phyloP scores from a whole-genome alignment of 2,797 vertebrate species.

The Odontamblyopus rebecca region DNA sequence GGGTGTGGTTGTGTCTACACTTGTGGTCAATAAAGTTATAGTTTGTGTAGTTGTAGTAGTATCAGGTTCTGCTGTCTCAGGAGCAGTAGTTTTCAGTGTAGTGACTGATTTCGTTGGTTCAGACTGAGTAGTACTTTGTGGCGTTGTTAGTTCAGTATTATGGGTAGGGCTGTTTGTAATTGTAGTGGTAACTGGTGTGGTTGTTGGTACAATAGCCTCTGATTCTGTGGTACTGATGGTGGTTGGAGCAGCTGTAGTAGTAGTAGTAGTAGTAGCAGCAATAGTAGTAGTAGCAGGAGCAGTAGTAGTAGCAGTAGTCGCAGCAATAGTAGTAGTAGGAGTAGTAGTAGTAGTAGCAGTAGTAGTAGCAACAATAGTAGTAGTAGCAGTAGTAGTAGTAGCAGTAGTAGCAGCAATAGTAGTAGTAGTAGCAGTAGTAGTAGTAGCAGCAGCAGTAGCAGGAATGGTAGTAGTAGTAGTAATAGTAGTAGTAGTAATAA shows the following conservation, averaged over 20 bases:
- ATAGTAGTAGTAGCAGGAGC: not conserved
- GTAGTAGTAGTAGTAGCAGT: not conserved
- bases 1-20: not conserved
- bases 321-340: not conserved
- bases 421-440: not conserved
- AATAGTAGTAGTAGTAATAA: not conserved
- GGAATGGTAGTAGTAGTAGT: not conserved
- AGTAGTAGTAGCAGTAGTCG: not conserved
- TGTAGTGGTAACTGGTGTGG: not conserved
- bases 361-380: not conserved
- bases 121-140: not conserved
- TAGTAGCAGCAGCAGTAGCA: not conserved
- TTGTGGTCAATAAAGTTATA: not conserved
- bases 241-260: not conserved
- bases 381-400: not conserved
- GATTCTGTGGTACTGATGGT: not conserved
- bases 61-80: not conserved
- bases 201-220: not conserved
- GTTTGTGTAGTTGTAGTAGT: no score
- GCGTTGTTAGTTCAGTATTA: not conserved
- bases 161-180: not conserved
- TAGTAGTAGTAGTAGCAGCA: not conserved
- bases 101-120: no score
- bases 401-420: no score
- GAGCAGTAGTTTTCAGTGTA: no score